These are phyloP conservation scores for Limnodromus scolopaceus DNA, from an alignment of 2,797 vertebrate genomes.

Conservation along the genomic window DNA sequence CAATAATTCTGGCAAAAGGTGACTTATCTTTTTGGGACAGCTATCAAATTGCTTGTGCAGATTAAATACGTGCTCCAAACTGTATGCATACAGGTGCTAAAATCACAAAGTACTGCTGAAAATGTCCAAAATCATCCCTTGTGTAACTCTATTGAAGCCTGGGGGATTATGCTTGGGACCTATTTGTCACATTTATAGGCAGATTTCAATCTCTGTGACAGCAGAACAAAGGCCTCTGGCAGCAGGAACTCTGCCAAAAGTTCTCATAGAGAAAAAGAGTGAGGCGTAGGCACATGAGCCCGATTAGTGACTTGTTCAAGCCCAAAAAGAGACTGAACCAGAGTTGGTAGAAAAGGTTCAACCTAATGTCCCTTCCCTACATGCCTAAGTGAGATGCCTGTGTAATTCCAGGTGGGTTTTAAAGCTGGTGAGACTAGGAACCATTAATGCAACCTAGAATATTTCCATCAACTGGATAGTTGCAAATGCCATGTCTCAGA, in stretches of 20 bases:
- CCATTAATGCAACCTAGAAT: not conserved
- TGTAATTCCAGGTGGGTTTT: not conserved
- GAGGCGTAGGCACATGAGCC: not conserved
- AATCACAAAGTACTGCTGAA: constrained; percentile 41
- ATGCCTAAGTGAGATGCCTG: not conserved
- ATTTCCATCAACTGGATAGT: not conserved
- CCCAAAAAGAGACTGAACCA: not conserved
- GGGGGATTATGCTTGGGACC: constrained; percentile 5
- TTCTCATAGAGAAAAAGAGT: not conserved
- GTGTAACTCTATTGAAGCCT: constrained; percentile 41
- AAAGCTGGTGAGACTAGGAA: not conserved
- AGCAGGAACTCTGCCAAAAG: not conserved
- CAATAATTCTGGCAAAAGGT: constrained; percentile 50
- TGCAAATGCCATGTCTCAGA: not conserved
- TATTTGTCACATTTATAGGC: constrained; percentile 34
- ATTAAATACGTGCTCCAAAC: constrained; percentile 52
- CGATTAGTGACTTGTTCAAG: not conserved
- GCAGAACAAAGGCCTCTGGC: constrained; percentile 26
- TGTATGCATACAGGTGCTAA: constrained; percentile 24
- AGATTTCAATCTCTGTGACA: constrained; percentile 51
- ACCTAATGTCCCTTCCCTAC: not conserved
- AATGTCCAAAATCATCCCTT: constrained; percentile 46
- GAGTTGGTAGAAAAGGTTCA: not conserved
- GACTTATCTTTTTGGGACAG: constrained; percentile 45
- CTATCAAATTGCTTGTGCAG: constrained; percentile 53